phyloP scores from a whole-genome alignment of 1,140 invertebrate genomes.

The Pseudomyrmex gracilis region DNA sequence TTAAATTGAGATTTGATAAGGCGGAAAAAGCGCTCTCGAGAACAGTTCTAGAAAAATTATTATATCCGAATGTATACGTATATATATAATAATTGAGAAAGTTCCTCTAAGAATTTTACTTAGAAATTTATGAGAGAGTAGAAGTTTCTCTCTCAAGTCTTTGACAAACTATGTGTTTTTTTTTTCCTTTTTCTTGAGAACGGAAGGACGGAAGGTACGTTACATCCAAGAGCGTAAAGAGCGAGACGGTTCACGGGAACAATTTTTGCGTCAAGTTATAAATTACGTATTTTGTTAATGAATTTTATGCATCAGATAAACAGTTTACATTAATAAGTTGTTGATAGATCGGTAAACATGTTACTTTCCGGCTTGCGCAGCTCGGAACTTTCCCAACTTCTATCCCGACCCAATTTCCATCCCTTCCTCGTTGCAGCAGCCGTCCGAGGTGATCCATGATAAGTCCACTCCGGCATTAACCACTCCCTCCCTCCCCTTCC shows the following conservation, averaged over 20 bases:
- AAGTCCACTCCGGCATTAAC: constrained; percentile 42
- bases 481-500: background rate
- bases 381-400: constrained; percentile 11
- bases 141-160: background rate
- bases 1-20: background rate
- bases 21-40: background rate
- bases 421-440: background rate
- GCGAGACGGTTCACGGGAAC: background rate
- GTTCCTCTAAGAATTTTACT: constrained; percentile 7
- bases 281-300: background rate
- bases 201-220: background rate
- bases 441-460: constrained; percentile 42
- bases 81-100: constrained; percentile 32
- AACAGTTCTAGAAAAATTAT: background rate
- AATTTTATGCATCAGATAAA: background rate
- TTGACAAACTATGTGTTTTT: constrained; percentile 1
- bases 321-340: background rate
- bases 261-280: background rate
- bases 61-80: background rate
- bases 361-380: background rate
- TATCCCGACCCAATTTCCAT: background rate
- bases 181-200: no score
- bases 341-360: background rate
- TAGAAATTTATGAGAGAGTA: background rate
- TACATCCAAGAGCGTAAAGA: background rate